Evolutionary conservation across 2,888 invertebrate species (phyloP), one percentile per base, ranked within the genome.

Genomic region (Lamproptera curius): DNA sequence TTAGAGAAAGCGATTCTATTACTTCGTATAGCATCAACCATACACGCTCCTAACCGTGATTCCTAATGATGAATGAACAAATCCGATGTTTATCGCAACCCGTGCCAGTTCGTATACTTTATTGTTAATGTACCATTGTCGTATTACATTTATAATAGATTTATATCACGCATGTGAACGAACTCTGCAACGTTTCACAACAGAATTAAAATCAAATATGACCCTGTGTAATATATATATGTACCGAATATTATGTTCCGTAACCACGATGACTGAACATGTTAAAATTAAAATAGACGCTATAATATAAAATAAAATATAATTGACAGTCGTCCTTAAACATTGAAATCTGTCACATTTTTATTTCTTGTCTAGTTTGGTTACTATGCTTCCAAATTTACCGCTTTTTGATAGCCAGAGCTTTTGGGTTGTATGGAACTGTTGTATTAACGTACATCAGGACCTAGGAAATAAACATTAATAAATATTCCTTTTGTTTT

Each of bases 221-320:
- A 50, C 52, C 48, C 57, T 54, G 52, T 56, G 54, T 56, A n/a
- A n/a, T n/a, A n/a, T n/a, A n/a, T n/a, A 70, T 64, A 65, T 62
- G 59, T 63, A 73, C 70, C 67, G 76, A 74, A 80, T 81, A 79
- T 79, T 80, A 82, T n/a, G 84, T 83, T 83, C 78, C 73, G 65
- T 59, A 65, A 67, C 70, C 71, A 68, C 66, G 75, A 5, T 20
- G 20, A 20, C 6, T 20, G n/a, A n/a, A n/a, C n/a, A n/a, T n/a
- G n/a, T n/a, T n/a, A n/a, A n/a, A n/a, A n/a, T n/a, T n/a, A n/a
- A n/a, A n/a, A n/a, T n/a, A n/a, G n/a, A n/a, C n/a, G n/a, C n/a
- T n/a, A n/a, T n/a, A n/a, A n/a, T n/a, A n/a, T n/a, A n/a, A n/a
- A n/a, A n/a, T n/a, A n/a, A n/a, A n/a, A n/a, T n/a, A n/a, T n/a